Evolutionary conservation across 2,797 vertebrate genomes (phyloP).

Genomic region (Siniperca undulata): DNA sequence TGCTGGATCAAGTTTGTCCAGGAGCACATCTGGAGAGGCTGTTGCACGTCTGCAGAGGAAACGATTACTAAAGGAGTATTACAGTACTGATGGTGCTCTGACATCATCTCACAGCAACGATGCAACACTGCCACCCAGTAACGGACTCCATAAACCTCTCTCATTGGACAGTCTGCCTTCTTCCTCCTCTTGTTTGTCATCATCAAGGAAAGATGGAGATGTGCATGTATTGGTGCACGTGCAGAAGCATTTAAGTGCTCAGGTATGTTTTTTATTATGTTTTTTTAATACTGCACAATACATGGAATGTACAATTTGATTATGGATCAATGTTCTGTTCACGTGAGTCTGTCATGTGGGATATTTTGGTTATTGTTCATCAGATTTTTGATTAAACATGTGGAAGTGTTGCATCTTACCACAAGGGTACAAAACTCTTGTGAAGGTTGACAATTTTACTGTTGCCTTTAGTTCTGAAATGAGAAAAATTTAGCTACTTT

Average conservation of each 20-base stretch:
- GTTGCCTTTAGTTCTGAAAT: not conserved
- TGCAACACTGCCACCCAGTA: constrained; percentile 66
- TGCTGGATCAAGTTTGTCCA: constrained; percentile 78
- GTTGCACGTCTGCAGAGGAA: constrained; percentile 91
- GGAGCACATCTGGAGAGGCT: constrained; percentile 90
- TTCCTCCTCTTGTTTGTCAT: constrained; percentile 63
- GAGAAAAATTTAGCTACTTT: not conserved
- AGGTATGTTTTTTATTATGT: constrained; percentile 78
- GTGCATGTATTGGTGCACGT: constrained; percentile 92
- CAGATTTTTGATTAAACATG: not conserved
- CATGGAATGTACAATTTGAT: not conserved
- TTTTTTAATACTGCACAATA: not conserved
- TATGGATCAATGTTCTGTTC: not conserved
- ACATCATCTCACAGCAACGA: constrained; percentile 49
- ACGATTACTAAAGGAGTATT: constrained; percentile 94
- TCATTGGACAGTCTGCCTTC: constrained; percentile 82
- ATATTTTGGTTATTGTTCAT: not conserved
- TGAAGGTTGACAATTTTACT: not conserved
- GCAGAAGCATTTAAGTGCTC: constrained; percentile 93
- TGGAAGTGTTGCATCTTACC: not conserved
- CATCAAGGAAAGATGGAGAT: constrained; percentile 85
- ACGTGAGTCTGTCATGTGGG: not conserved
- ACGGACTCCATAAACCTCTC: constrained; percentile 85
- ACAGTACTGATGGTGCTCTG: constrained; percentile 84
- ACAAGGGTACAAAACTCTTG: not conserved